phyloP scores from a whole-genome alignment of 2,113 vertebrate species.

The Callocephalon fimbriatum region DNA sequence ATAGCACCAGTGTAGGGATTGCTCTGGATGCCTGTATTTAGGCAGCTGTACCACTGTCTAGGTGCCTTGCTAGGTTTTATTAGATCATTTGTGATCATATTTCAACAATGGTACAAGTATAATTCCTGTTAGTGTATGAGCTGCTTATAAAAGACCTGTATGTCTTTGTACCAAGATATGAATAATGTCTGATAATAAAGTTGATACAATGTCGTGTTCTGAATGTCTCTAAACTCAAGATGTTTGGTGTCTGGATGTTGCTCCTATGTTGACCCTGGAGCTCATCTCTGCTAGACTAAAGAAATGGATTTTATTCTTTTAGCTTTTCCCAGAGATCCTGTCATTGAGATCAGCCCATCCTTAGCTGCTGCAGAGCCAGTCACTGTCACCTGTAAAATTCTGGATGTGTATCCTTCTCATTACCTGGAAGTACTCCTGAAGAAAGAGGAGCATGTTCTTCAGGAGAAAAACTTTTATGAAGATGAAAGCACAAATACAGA shows the following conservation, averaged over 20 bases:
- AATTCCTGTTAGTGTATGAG: neutral
- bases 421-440: conserved; percentile 63
- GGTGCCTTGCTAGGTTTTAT: neutral
- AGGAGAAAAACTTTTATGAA: neutral
- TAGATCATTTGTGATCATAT: neutral
- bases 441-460: conserved; percentile 3
- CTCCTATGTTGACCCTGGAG: neutral
- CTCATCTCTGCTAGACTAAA: neutral
- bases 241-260: neutral
- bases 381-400: conserved; percentile 67
- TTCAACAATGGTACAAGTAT: neutral
- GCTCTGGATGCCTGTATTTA: neutral
- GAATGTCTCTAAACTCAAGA: neutral
- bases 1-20: neutral
- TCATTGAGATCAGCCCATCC: conserved; percentile 58
- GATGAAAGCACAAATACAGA: neutral
- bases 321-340: conserved; percentile 79
- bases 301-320: conserved; percentile 16
- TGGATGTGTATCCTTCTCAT: conserved; percentile 69
- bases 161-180: neutral
- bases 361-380: conserved; percentile 14
- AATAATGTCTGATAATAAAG: neutral
- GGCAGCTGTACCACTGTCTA: neutral
- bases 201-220: neutral
- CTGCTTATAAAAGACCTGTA: neutral